phyloP scores from a whole-genome alignment of 2,888 invertebrate genomes.

The Subacronicta megacephala region DNA sequence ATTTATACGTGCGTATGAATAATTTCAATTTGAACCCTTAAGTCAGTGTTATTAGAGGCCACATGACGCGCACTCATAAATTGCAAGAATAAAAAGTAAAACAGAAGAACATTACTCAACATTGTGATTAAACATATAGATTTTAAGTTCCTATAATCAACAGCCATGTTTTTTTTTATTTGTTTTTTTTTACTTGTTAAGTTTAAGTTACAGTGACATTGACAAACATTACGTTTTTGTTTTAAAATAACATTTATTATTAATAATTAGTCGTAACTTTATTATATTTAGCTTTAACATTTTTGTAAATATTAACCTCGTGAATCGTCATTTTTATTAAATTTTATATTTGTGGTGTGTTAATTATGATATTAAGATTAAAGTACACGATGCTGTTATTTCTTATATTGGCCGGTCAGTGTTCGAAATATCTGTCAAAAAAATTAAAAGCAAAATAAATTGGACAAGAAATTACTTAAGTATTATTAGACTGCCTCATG shows the following conservation, averaged over 20 bases:
- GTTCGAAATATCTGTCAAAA: slow-evolving; percentile 3
- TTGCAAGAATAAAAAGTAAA: not conserved
- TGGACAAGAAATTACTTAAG: no score
- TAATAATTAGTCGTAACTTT: slow-evolving; percentile 34
- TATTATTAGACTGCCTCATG: no score
- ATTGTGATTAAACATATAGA: slow-evolving; percentile 53
- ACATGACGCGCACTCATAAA: not conserved
- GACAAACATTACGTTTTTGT: slow-evolving; percentile 48
- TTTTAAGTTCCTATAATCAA: slow-evolving; percentile 62
- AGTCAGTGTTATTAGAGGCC: not conserved
- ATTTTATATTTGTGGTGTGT: slow-evolving; percentile 49
- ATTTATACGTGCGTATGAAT: not conserved
- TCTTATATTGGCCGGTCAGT: slow-evolving; percentile 18
- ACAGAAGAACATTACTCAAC: no score
- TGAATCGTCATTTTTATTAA: slow-evolving; percentile 32
- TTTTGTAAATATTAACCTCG: slow-evolving; percentile 50
- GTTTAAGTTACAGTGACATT: slow-evolving; percentile 48
- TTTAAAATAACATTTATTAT: slow-evolving; percentile 42
- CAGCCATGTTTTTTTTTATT: slow-evolving; percentile 61
- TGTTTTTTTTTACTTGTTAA: slow-evolving; percentile 59
- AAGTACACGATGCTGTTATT: slow-evolving; percentile 15
- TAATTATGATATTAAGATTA: slow-evolving; percentile 30
- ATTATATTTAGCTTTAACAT: slow-evolving; percentile 50
- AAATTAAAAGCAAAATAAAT: no score
- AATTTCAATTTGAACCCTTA: not conserved